Base-by-base conservation (phyloP, 2,888 invertebrate genomes). In the Netelia virgata region DNA sequence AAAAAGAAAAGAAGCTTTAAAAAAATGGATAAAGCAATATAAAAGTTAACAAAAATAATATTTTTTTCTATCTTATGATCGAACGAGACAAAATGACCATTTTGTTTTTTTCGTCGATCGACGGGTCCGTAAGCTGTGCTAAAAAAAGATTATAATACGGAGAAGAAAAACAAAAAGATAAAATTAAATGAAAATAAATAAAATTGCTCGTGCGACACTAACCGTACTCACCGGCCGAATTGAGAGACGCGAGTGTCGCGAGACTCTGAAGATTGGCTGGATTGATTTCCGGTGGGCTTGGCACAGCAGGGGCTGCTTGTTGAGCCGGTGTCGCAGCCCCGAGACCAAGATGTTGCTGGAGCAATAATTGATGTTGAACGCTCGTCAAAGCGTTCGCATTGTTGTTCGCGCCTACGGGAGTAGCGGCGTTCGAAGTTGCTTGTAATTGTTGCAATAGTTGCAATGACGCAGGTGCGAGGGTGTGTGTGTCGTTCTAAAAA, bases 231-330 rank as follows among this genome's bases (percentile, higher is more conserved):
- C 92, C 91, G 85, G 93, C 92, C 75, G 91, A 91, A 89, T 94
- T 92, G 88, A 92, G 89, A 87, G 93, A 91, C 87, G 91, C 93
- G 76, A 97, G 95, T 50, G 97, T 96, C 73, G 97, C 97, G 80
- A 97, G 95, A 83, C 95, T 94, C 89, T 95, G 95, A 69, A 95
- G 93, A 90, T 95, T 95, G 36, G 95, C 94, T 14, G 95, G 94
- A 87, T 93, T 95, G 86, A 95, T 94, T 81, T 95, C 95, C 18
- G 94, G 93, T 63, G 94, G 90, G 75, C 88, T 90, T 3, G 91
- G 90, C 3, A 91, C 90, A 0, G 90, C 86, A 11, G 90, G 90
- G 14, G 92, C 92, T 36, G 92, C 89, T 41, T 93, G 87, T 94
- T 95, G 89, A 93, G 96, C 92, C 92, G 94, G 92, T 91, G 95